Evolutionary conservation across 2,113 vertebrate species (phyloP).

Genomic region (Alligator mississippiensis): DNA sequence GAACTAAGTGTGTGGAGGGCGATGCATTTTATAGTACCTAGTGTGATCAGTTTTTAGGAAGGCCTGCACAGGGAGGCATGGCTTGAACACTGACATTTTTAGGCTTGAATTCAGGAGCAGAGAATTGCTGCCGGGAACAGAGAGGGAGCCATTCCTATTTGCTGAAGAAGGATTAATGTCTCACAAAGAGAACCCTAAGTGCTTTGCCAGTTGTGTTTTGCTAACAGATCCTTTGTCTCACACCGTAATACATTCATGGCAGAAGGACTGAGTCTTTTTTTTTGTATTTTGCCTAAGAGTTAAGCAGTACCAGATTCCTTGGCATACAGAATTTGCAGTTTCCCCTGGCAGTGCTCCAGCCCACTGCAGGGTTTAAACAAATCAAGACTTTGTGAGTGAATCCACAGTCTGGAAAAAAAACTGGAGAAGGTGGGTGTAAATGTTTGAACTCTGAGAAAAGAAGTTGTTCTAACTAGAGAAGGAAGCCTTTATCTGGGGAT

Average conservation of each 20-base stretch:
- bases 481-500: neutral
- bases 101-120: neutral
- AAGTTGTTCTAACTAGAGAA: neutral
- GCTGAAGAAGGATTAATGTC: neutral
- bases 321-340: neutral
- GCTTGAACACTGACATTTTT: rapidly evolving
- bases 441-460: neutral
- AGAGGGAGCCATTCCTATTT: neutral
- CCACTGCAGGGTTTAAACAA: neutral
- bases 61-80: rapidly evolving
- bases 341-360: constrained; percentile 21
- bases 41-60: rapidly evolving
- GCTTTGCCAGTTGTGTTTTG: neutral
- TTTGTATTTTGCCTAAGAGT: neutral
- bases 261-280: neutral
- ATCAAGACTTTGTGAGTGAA: neutral
- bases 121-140: neutral
- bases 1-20: neutral
- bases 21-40: neutral
- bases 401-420: neutral
- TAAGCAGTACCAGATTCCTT: neutral
- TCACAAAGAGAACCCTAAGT: neutral
- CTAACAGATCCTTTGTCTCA: neutral
- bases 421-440: neutral
- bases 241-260: rapidly evolving